Base-by-base conservation (phyloP, 2,888 invertebrate genomes). In the Pristionchus maxplancki region DNA sequence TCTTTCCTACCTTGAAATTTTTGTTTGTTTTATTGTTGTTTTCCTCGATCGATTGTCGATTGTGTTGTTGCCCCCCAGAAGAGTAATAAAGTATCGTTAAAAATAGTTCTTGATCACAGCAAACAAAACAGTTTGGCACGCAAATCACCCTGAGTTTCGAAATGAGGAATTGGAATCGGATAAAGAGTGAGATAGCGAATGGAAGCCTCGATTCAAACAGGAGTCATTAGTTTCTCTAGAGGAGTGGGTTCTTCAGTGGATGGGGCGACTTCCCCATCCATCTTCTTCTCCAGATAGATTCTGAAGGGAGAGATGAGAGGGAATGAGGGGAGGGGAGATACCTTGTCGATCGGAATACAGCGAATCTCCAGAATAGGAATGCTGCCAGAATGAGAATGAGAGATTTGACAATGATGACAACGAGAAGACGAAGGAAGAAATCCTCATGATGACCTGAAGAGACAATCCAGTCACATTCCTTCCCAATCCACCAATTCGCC, bases 361-460 rank as follows among this genome's bases (percentile, higher is more conserved):
- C 48, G 74, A 87, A 81, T 71, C 88, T 44, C 88, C 88, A 88
- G 88, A 88, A 88, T 24, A 88, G 88, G 31, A 88, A 88, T 8
- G 78, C 78, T 15, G 88, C 88, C 34, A 88, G 28, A 20, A 53
- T 20, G 44, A 88, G 78, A 40, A 88, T 53, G 4, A 78, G 40
- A 28, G 62, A 31, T 44, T 88, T 88, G n/a, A 78, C 31, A 17
- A 88, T 40, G 81, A 88, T 28, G 15, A 74, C 74, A 20, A 81
- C 50, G 58, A 88, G 37, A 17, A 88, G 20, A 15, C 62, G 58
- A 17, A 50, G 6, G 40, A 81, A 88, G 50, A 88, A 88, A 44
- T 88, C 88, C 13, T 88, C 78, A 62, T 88, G 74, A 24, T 88
- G 88, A 58, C 50, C 88, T 88, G 53, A 64, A 34, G n/a, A n/a